These are phyloP conservation scores for Peromyscus californicus DNA, from an alignment of 2,113 vertebrate genomes.

Conservation along the genomic window DNA sequence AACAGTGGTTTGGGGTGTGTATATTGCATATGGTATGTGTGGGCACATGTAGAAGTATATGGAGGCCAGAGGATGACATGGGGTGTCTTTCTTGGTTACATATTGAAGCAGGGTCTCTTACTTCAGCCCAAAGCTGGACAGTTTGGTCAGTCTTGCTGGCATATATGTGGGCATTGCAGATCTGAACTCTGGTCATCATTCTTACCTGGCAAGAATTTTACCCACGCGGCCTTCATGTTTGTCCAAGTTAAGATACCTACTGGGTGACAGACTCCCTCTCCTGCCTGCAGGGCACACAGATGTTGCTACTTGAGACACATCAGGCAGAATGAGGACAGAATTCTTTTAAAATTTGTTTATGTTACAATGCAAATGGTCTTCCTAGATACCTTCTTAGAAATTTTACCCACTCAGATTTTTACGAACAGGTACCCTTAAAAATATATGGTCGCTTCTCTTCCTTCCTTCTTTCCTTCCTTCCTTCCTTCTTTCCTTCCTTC, in stretches of 20 bases:
- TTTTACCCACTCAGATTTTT: background rate
- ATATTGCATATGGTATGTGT: background rate
- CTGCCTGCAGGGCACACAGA: background rate
- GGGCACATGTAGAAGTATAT: background rate
- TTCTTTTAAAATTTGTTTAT: background rate
- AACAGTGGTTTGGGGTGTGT: background rate
- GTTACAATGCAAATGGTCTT: background rate
- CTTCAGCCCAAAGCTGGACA: background rate
- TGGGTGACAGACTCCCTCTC: background rate
- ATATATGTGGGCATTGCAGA: background rate
- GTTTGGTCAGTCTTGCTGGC: background rate
- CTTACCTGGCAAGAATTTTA: background rate
- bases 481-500: no score
- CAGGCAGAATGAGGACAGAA: background rate
- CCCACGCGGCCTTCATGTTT: background rate
- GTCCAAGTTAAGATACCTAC: background rate
- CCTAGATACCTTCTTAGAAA: background rate
- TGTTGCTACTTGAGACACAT: background rate
- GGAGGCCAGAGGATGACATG: background rate
- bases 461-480: no score
- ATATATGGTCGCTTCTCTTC: background rate
- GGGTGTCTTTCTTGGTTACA: background rate
- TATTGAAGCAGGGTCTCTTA: background rate
- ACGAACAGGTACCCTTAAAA: background rate
- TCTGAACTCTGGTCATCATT: background rate